Evolutionary conservation across 2,797 vertebrate genomes (phyloP), one percentile per base, ranked within the genome.

Genomic region (Diplodus puntazzo): DNA sequence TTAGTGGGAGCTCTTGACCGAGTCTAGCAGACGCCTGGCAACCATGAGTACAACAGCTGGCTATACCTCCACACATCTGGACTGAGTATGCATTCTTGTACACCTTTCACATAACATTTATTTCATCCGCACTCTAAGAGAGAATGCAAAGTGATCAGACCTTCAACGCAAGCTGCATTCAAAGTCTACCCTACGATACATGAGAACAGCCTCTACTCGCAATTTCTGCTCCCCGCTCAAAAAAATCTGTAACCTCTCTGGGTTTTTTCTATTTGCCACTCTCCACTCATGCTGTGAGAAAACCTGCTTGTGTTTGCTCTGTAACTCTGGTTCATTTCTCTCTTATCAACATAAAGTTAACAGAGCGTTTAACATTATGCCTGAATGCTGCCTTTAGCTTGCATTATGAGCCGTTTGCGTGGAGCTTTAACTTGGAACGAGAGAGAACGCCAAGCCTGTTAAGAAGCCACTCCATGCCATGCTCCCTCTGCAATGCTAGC

Each of bases 1-100:
- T 64, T 83, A 34, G 42, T 60, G 79, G 84, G 83, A 84, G 73
- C 80, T 91, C 86, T 88, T 81, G 75, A 86, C 67, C 69, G 84
- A 83, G 39, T 73, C 78, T 84, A 79, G 75, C 81, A 73, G 79
- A 85, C 69, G 53, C 46, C 77, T 58, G 53, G 62, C 76, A 62
- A 79, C 73, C 53, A 68, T 1, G 20, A 72, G 50, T 25, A 46
- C 55, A 64, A 78, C 73, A 60, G 45, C 72, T 65, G 61, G 45
- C 65, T 84, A 43, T 52, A 65, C 49, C 23, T 43, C 57, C 70
- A 79, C 34, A 78, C 77, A 79, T 60, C 76, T 82, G 62, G 68
- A 79, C 66, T n/a, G 11, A 50, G 52, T 20, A 65, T 80, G 50
- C 70, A 12, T 60, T 69, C 48, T 43, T 70, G 10, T 43, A 61